Evolutionary conservation across 2,888 invertebrate genomes (phyloP), one percentile per base, ranked within the genome.

Genomic region (Dendrolimus houi): DNA sequence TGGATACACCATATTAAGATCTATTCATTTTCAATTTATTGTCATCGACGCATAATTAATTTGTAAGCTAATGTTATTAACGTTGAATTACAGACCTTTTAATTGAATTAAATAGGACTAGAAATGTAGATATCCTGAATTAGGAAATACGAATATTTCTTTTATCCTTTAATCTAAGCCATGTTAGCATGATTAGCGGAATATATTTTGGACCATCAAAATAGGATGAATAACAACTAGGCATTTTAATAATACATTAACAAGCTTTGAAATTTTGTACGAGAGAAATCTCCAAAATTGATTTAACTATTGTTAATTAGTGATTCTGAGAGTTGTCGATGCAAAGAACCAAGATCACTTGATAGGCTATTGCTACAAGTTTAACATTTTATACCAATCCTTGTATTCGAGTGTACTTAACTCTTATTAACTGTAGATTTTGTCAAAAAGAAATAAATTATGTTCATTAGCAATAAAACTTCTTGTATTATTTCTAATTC

Each of bases 361-460:
- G 77, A 80, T 84, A 84, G 80, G 77, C 77, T 85, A 82, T 85
- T 81, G 81, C 84, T 82, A 81, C 81, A 83, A 83, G 81, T 87
- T 87, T 81, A 84, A 89, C 85, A 83, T 90, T 89, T 90, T 88
- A 86, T 90, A 90, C 90, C 87, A 85, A 87, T 83, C 84, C 88
- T 87, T 88, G 85, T 89, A 88, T 87, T 89, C 79, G 86, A 87
- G 84, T 87, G 89, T 90, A 90, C 89, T 90, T 88, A 89, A 87
- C 79, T 86, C 83, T 82, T 83, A 85, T 75, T 82, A 47, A 87
- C 71, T 84, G 87, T 89, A 89, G 88, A 87, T 88, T 88, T 86
- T 89, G 87, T 87, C 87, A 87, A 85, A 83, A 79, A 72, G 80
- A 84, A 88, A 86, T 87, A 88, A 88, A 89, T 81, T 85, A 89